phyloP scores from a whole-genome alignment of 2,797 vertebrate genomes.

The Pseudomugil tenellus region DNA sequence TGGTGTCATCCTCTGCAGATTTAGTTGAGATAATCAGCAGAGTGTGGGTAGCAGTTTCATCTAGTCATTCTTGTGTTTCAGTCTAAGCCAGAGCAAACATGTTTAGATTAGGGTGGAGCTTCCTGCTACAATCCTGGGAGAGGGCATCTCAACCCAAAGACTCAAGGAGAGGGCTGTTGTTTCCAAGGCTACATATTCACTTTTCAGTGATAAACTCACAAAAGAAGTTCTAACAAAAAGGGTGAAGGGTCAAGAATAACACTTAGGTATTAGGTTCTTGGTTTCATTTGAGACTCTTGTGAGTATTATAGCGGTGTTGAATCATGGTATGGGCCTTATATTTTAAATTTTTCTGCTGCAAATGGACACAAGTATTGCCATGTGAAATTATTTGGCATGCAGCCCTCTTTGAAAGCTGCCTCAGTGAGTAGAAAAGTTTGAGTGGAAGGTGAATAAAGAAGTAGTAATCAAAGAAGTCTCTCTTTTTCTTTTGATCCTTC shows the following conservation, averaged over 20 bases:
- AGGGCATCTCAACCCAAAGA: conserved; percentile 55
- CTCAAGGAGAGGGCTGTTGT: conserved; percentile 45
- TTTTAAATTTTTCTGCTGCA: not conserved
- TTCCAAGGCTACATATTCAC: conserved; percentile 51
- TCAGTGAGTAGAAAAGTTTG: conserved; percentile 46
- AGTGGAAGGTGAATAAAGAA: conserved; percentile 66
- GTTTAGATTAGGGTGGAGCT: conserved; percentile 72
- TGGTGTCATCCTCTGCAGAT: conserved; percentile 36
- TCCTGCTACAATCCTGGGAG: conserved; percentile 71
- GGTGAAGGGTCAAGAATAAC: conserved; percentile 47
- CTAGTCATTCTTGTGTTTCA: conserved; percentile 44
- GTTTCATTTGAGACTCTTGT: conserved; percentile 20
- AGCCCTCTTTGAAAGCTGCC: conserved; percentile 43
- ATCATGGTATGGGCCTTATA: not conserved
- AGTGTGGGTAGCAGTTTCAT: conserved; percentile 50
- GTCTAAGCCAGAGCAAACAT: conserved; percentile 70
- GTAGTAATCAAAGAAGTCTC: conserved; percentile 67
- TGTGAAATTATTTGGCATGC: conserved; percentile 22
- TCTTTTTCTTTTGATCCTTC: conserved; percentile 67
- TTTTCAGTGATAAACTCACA: conserved; percentile 39
- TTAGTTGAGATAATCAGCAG: conserved; percentile 48
- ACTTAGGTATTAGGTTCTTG: not conserved
- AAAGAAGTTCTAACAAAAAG: conserved; percentile 30
- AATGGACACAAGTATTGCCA: not conserved
- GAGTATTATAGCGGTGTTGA: conserved; percentile 21